Conservation (phyloP, 2,113 vertebrate genomes). For the Ahaetulla prasina region DNA sequence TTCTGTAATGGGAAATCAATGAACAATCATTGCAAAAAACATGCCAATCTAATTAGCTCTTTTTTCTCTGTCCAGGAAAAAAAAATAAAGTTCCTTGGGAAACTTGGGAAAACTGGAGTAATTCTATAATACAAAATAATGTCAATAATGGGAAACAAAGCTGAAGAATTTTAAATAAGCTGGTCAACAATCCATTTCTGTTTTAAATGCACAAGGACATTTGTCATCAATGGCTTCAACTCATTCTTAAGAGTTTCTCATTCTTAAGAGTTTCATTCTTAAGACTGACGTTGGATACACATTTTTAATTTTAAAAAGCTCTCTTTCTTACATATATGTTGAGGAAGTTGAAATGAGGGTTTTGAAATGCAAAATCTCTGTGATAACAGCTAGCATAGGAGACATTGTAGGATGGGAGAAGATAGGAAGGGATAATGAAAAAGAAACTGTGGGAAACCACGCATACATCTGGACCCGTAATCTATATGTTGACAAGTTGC, state of each 20-base stretch:
- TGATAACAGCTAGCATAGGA: slow-evolving; percentile 11
- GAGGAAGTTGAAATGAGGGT: slow-evolving; percentile 8
- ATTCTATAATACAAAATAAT: neutral
- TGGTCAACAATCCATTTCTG: neutral
- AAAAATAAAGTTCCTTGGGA: neutral
- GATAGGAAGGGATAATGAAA: slow-evolving; percentile 36
- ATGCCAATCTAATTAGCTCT: neutral
- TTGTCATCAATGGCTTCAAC: neutral
- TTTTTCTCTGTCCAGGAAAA: neutral
- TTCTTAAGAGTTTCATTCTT: too few relatives aligned
- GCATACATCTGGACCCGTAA: slow-evolving; percentile 48
- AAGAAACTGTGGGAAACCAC: slow-evolving; percentile 6
- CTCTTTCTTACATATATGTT: neutral
- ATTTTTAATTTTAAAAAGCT: neutral
- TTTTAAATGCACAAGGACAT: neutral
- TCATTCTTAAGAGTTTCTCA: neutral
- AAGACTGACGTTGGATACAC: neutral
- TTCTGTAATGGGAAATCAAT: neutral
- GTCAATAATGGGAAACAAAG: neutral
- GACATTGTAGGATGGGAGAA: neutral
- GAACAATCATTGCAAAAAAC: neutral
- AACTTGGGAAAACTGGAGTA: neutral
- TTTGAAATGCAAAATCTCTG: slow-evolving; percentile 20
- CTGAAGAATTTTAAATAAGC: neutral
- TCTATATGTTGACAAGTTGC: slow-evolving; percentile 58